phyloP scores from a whole-genome alignment of 2,888 invertebrate genomes.

The Icerya purchasi region DNA sequence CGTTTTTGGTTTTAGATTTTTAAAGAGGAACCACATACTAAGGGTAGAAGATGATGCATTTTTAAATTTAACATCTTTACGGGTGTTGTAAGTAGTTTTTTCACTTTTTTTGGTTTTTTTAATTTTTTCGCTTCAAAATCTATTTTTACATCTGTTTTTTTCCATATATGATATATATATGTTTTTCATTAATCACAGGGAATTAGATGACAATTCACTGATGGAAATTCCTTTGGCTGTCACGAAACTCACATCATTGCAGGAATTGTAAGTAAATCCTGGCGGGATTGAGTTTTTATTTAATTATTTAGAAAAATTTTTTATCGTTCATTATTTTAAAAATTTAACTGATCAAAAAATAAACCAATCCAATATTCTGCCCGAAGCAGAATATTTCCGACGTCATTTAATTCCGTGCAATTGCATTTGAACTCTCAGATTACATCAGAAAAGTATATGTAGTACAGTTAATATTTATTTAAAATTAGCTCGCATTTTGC shows the following conservation, averaged over 20 bases:
- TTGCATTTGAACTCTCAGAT: too few species aligned
- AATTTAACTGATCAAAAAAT: neutral
- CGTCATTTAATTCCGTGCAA: too few species aligned
- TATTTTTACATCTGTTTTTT: too few species aligned
- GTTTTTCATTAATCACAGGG: conserved; percentile 32
- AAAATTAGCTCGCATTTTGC: too few species aligned
- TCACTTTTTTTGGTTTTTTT: neutral
- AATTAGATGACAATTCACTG: conserved; percentile 52
- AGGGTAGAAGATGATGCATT: conserved; percentile 60
- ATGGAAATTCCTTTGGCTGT: conserved; percentile 54
- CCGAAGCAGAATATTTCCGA: too few species aligned
- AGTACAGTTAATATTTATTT: too few species aligned
- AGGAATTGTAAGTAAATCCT: conserved; percentile 66
- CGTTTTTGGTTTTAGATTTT: conserved; percentile 41
- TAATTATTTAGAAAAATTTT: neutral
- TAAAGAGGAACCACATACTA: conserved; percentile 66
- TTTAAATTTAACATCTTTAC: conserved; percentile 49
- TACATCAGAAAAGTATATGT: too few species aligned
- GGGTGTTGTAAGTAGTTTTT: conserved; percentile 57
- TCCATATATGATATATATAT: neutral
- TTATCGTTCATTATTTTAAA: neutral
- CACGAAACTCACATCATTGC: conserved; percentile 46
- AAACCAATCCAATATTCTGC: neutral
- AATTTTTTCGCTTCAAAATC: too few species aligned
- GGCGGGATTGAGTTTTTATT: neutral